These are phyloP conservation scores for Pegoplata infirma DNA, from an alignment of 2,888 invertebrate genomes.

Conservation along the genomic window DNA sequence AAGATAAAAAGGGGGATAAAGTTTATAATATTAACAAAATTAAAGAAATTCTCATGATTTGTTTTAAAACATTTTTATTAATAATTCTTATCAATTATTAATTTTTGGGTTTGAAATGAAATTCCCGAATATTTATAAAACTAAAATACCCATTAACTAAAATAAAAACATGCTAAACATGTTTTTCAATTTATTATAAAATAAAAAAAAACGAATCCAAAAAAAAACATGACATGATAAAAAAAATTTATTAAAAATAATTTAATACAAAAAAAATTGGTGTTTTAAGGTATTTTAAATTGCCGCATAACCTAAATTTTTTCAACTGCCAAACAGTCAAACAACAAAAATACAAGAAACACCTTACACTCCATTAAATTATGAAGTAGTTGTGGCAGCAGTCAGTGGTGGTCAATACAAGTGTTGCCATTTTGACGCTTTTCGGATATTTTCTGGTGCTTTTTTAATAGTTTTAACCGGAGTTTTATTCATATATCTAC, in stretches of 20 bases:
- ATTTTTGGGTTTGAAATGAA: neutral
- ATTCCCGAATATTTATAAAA: neutral
- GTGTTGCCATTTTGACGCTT: too few relatives aligned
- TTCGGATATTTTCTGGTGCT: too few relatives aligned
- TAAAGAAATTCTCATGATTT: neutral
- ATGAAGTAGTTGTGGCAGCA: too few relatives aligned
- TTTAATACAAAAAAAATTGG: conserved; percentile 3
- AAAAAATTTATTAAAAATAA: too few relatives aligned
- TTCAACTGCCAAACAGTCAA: neutral
- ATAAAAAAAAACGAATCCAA: neutral
- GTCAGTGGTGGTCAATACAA: neutral
- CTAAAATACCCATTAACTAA: neutral
- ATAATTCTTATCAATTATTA: neutral
- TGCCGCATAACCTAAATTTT: conserved; percentile 31
- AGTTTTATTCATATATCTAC: too few relatives aligned
- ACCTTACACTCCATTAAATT: conserved; percentile 8
- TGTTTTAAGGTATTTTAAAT: conserved; percentile 23
- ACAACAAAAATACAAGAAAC: conserved; percentile 8
- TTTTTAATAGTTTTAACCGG: too few relatives aligned
- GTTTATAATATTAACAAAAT: neutral
- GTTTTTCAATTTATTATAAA: neutral
- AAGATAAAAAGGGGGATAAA: neutral
- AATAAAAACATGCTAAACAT: neutral
- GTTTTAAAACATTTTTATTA: neutral
- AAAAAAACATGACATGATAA: conserved; percentile 7